Conservation (phyloP, 2,888 invertebrate genomes). For the Abscondita cerata region DNA sequence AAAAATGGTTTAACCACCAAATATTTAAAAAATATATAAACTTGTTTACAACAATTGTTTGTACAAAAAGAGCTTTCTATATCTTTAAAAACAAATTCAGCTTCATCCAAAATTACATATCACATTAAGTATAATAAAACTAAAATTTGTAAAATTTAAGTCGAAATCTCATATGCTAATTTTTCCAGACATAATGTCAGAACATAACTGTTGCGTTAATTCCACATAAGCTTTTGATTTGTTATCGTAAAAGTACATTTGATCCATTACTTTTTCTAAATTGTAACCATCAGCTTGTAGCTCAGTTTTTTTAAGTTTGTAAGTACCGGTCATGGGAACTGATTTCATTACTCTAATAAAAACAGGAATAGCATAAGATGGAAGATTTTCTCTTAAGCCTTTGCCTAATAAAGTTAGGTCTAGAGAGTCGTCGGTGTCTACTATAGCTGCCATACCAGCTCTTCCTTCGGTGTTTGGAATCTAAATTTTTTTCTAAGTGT, state of each 20-base stretch:
- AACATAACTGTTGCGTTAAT: conserved; percentile 47
- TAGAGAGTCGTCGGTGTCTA: conserved; percentile 69
- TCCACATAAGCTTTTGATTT: conserved; percentile 48
- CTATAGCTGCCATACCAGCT: conserved; percentile 93
- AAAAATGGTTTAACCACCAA: too few relatives aligned
- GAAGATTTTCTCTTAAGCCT: conserved; percentile 75
- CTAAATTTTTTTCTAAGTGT: conserved; percentile 56
- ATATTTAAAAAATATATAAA: too few relatives aligned
- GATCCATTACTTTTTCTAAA: conserved; percentile 73
- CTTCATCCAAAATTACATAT: too few relatives aligned
- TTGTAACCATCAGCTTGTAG: conserved; percentile 87
- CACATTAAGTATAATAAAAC: too few relatives aligned
- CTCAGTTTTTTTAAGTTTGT: conserved; percentile 89
- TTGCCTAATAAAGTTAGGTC: conserved; percentile 67
- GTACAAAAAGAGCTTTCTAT: too few relatives aligned
- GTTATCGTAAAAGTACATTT: conserved; percentile 69
- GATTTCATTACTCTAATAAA: conserved; percentile 82
- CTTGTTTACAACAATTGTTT: too few relatives aligned
- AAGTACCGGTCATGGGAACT: conserved; percentile 87
- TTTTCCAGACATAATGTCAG: conserved; percentile 50
- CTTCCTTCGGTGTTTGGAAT: conserved; percentile 82
- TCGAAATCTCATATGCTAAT: conserved; percentile 18
- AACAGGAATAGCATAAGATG: conserved; percentile 87
- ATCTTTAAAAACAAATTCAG: too few relatives aligned
- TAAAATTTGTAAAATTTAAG: too few relatives aligned